Conservation (phyloP, 1,140 invertebrate species). For the Nymphalis io region DNA sequence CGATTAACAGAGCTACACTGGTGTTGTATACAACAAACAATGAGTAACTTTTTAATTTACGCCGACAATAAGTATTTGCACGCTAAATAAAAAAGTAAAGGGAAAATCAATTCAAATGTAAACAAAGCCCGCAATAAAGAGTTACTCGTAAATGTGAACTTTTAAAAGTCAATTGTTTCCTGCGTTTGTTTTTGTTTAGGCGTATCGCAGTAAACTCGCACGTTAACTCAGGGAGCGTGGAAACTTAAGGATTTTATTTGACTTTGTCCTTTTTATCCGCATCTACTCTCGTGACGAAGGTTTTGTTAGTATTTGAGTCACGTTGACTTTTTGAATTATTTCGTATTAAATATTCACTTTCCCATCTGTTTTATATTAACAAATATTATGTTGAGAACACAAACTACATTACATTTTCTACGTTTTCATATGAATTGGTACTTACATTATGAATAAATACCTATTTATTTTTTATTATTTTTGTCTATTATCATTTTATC, state of each 20-base stretch:
- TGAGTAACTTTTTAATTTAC: background rate
- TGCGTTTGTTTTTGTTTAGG: constrained; percentile 31
- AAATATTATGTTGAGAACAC: background rate
- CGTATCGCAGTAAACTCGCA: constrained; percentile 24
- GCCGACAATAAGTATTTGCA: background rate
- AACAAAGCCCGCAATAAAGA: constrained; percentile 26
- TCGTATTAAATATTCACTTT: background rate
- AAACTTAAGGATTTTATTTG: constrained; percentile 34
- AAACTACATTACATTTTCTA: background rate
- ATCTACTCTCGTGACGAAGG: constrained; percentile 6
- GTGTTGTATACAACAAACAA: background rate
- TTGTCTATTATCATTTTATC: too few relatives aligned
- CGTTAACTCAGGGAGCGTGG: constrained; percentile 21
- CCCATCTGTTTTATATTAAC: background rate
- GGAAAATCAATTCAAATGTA: constrained; percentile 23
- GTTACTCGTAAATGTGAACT: constrained; percentile 27
- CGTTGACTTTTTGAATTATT: background rate
- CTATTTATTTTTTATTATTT: background rate
- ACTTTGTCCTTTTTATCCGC: constrained; percentile 27
- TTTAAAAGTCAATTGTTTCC: constrained; percentile 32
- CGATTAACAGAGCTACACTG: background rate
- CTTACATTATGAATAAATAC: too few relatives aligned
- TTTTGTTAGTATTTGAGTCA: constrained; percentile 8
- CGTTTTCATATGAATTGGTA: too few relatives aligned
- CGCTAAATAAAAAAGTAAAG: background rate